Base-by-base conservation (phyloP, 2,113 vertebrate genomes). In the Ammodramus savannarum region DNA sequence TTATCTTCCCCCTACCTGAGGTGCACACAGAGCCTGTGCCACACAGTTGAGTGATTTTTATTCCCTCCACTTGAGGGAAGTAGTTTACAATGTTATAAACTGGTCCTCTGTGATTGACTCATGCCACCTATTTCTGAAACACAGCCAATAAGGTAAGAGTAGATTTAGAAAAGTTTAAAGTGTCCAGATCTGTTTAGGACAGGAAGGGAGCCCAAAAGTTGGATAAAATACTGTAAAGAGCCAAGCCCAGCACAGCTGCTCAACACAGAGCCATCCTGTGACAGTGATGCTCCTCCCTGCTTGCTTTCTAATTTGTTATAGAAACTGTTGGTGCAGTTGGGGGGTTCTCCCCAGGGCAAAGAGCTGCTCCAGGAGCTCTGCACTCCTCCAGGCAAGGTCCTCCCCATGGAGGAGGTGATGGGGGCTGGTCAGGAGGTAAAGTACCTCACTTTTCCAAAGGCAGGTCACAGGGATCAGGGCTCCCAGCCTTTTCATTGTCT, bases 41-140 rank as follows among this genome's bases (percentile, higher is more conserved):
- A 82, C 49, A 14, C 34, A 49, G 41, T 0, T 91, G 91, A 89
- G 89, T 93, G 93, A 85, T 95, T 92, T 93, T 96, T 95, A 79
- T 95, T 95, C 91, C 84, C 54, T 96, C 93, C 91, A 89, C 95
- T 95, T 95, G 87, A 95, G 95, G 96, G 95, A 95, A 97, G 95
- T 97, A 54, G 93, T 89, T 94, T 85, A 91, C 87, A 95, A 79
- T 34, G 5, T 87, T 92, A 91, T 96, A 52, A 41, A 67, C 66
- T 43, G 66, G 87, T 85, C 90, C 58, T 79, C 62, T 73, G 71
- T 16, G 36, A 49, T 38, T 94, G 96, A 88, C 74, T 96, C 44
- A 13, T 87, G 87, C 71, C 85, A 97, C 87, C 62, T 85, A 66
- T 49, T 79, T 82, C 67, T 95, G 94, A 96, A 93, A 69, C 10